Conservation (phyloP, 2,113 vertebrate species). For the Phrynosoma blainvillii region DNA sequence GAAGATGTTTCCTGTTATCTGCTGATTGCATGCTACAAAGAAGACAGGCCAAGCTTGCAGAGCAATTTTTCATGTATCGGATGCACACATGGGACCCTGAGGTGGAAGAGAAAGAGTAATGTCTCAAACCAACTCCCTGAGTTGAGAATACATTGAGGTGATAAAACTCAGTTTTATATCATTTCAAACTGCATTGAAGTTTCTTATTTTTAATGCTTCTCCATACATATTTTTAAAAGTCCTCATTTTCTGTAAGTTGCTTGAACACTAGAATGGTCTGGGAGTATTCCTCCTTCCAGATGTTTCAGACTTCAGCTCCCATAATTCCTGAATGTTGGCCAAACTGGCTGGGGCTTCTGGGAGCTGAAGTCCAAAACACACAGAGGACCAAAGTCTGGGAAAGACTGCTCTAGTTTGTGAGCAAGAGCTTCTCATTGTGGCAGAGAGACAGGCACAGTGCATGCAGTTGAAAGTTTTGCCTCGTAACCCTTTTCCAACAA, state of each 20-base stretch:
- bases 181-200: background rate
- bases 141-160: background rate
- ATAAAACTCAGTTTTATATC: background rate
- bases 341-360: too few relatives aligned
- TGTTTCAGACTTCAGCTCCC: too few relatives aligned
- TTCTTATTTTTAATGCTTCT: too few relatives aligned
- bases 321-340: too few relatives aligned
- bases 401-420: background rate
- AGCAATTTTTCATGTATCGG: conserved; percentile 34
- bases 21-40: conserved; percentile 40
- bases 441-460: background rate
- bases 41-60: conserved; percentile 40
- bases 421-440: background rate
- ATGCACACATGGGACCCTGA: conserved; percentile 35
- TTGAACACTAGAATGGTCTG: too few relatives aligned
- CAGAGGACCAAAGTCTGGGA: too few relatives aligned
- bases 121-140: conserved; percentile 23
- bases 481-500: background rate
- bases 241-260: background rate
- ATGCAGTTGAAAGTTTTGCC: background rate
- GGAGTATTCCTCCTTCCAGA: too few relatives aligned
- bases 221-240: background rate
- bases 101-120: background rate
- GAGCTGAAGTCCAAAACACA: too few relatives aligned
- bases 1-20: conserved; percentile 65